phyloP scores from a whole-genome alignment of 2,797 vertebrate genomes.

The Carapus acus region DNA sequence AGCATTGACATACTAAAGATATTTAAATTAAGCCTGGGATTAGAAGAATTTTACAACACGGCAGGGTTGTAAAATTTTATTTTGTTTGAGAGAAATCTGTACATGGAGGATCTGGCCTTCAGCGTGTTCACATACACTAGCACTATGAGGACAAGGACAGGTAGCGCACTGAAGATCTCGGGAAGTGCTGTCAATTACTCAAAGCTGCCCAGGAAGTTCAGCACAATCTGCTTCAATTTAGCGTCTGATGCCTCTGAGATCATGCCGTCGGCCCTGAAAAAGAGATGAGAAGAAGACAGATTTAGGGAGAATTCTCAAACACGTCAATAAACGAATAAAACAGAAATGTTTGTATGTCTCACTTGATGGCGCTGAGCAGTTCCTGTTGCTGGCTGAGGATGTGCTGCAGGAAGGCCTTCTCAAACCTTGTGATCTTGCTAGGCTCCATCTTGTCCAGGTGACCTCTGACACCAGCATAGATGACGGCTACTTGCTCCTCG shows the following conservation, averaged over 20 bases:
- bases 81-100: constrained; percentile 65
- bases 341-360: constrained; percentile 15
- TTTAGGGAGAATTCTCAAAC: no score
- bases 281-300: constrained; percentile 4
- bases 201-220: constrained; percentile 81
- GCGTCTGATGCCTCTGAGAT: constrained; percentile 85
- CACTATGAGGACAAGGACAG: constrained; percentile 52
- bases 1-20: constrained; percentile 18
- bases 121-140: constrained; percentile 67
- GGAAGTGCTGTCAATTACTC: constrained; percentile 64
- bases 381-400: constrained; percentile 88
- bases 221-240: constrained; percentile 90
- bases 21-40: constrained; percentile 15
- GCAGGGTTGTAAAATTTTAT: constrained; percentile 68
- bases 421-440: constrained; percentile 96
- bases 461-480: constrained; percentile 95
- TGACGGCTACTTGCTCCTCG: constrained; percentile 95
- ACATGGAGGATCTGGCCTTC: constrained; percentile 70
- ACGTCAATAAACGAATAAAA: neutral
- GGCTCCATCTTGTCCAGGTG: constrained; percentile 97
- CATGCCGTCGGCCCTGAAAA: constrained; percentile 82
- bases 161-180: constrained; percentile 60
- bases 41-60: constrained; percentile 47
- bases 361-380: constrained; percentile 84
- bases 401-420: constrained; percentile 90